phyloP scores from a whole-genome alignment of 2,113 vertebrate genomes.

The Carassius auratus region DNA sequence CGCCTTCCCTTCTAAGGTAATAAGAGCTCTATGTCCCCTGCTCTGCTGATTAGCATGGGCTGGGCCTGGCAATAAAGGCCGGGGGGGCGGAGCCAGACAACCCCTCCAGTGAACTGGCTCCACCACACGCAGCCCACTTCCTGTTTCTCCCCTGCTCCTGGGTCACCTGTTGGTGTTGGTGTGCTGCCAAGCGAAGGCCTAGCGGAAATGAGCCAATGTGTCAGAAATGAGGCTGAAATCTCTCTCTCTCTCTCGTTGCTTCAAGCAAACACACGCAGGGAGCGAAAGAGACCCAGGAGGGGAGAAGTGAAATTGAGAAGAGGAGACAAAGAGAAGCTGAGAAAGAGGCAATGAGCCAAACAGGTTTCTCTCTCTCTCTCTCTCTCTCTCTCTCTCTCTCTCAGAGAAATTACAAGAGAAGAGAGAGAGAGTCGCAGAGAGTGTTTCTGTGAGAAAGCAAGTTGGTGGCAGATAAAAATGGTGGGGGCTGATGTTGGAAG shows the following conservation, averaged over 20 bases:
- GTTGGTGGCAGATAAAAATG: slow-evolving; percentile 25
- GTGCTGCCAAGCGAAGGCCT: slow-evolving; percentile 76
- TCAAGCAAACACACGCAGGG: slow-evolving; percentile 37
- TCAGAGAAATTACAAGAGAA: slow-evolving; percentile 6
- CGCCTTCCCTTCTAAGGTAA: slow-evolving; percentile 37
- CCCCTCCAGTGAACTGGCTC: slow-evolving; percentile 79
- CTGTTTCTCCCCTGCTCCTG: slow-evolving; percentile 78
- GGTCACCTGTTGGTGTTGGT: slow-evolving; percentile 95
- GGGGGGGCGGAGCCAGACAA: slow-evolving; percentile 74
- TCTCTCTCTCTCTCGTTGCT: slow-evolving; percentile 61
- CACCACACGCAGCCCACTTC: slow-evolving; percentile 79
- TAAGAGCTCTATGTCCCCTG: slow-evolving; percentile 21
- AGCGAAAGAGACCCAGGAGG: slow-evolving; percentile 14
- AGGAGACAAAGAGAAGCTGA: slow-evolving; percentile 33
- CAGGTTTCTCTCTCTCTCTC: background rate
- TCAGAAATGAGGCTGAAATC: slow-evolving; percentile 83
- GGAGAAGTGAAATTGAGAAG: slow-evolving; percentile 36
- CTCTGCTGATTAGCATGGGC: slow-evolving; percentile 29
- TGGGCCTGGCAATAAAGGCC: slow-evolving; percentile 12
- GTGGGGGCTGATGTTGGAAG: slow-evolving; percentile 26
- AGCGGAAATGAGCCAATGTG: slow-evolving; percentile 87
- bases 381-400: no score
- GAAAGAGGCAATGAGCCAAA: slow-evolving; percentile 29
- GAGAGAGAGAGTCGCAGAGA: background rate
- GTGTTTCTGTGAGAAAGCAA: slow-evolving; percentile 17